phyloP scores from a whole-genome alignment of 2,797 vertebrate genomes.

The Sphenodon punctatus region DNA sequence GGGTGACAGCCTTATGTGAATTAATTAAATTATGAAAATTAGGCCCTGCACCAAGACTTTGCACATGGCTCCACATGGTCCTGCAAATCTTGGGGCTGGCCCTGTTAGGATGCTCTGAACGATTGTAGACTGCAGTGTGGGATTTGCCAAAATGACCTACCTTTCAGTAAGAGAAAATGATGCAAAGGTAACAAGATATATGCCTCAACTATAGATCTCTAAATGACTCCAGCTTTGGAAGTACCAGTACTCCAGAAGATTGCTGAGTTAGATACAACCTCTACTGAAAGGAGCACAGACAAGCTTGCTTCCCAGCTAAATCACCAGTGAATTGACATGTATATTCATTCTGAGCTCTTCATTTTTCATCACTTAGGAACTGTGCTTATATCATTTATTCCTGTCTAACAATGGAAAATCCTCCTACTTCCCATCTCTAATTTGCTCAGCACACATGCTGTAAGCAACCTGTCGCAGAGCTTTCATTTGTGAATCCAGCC shows the following conservation, averaged over 20 bases:
- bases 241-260: not conserved
- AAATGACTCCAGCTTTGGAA: not conserved
- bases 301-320: not conserved
- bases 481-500: conserved; percentile 47
- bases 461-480: not conserved
- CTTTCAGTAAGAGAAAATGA: accelerated
- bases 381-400: not conserved
- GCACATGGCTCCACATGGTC: too few relatives aligned
- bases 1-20: too few relatives aligned
- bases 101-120: too few relatives aligned
- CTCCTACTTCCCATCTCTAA: not conserved
- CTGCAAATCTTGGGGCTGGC: too few relatives aligned
- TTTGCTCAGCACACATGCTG: not conserved
- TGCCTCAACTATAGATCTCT: not conserved
- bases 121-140: not conserved
- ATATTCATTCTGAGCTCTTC: not conserved
- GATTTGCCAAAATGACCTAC: not conserved
- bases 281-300: not conserved
- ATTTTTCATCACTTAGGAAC: not conserved
- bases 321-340: not conserved
- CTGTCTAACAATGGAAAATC: conserved; percentile 26
- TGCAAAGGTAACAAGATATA: not conserved
- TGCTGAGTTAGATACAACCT: not conserved
- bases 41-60: too few relatives aligned
- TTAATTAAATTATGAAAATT: too few relatives aligned